Evolutionary conservation across 2,797 vertebrate genomes (phyloP).

Genomic region (Jordanella pulchra): DNA sequence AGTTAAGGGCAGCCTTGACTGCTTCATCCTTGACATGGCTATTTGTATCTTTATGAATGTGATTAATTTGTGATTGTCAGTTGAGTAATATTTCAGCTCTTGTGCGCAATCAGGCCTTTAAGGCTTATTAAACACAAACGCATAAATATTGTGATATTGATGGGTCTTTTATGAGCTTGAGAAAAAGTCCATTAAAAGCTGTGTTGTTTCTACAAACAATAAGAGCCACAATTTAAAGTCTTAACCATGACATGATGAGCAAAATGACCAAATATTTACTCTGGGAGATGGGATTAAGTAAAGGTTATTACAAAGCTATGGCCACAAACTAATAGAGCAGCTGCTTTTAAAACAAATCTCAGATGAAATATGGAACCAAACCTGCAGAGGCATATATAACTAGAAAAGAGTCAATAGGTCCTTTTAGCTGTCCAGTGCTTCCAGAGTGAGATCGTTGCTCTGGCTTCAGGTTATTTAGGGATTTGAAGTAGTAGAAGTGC

Average conservation of each 20-base stretch:
- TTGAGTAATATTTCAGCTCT: constrained; percentile 52
- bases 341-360: constrained; percentile 18
- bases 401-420: background rate
- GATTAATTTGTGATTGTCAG: constrained; percentile 59
- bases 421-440: constrained; percentile 8
- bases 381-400: constrained; percentile 1
- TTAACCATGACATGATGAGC: constrained; percentile 31
- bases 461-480: constrained; percentile 44
- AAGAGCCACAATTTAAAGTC: constrained; percentile 16
- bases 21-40: constrained; percentile 38
- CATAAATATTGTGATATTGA: constrained; percentile 40
- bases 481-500: constrained; percentile 53
- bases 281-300: background rate
- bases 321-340: constrained; percentile 4
- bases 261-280: constrained; percentile 11
- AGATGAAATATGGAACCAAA: background rate
- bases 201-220: constrained; percentile 31
- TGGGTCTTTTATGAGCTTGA: constrained; percentile 52
- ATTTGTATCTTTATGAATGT: constrained; percentile 50
- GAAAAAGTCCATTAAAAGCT: constrained; percentile 53
- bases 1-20: constrained; percentile 30
- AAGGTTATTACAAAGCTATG: constrained; percentile 8
- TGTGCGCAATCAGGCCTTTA: constrained; percentile 50
- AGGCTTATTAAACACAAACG: constrained; percentile 53
- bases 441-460: constrained; percentile 22